Evolutionary conservation across 2,113 vertebrate species (phyloP), one percentile per base, ranked within the genome.

Genomic region (Esox niger): DNA sequence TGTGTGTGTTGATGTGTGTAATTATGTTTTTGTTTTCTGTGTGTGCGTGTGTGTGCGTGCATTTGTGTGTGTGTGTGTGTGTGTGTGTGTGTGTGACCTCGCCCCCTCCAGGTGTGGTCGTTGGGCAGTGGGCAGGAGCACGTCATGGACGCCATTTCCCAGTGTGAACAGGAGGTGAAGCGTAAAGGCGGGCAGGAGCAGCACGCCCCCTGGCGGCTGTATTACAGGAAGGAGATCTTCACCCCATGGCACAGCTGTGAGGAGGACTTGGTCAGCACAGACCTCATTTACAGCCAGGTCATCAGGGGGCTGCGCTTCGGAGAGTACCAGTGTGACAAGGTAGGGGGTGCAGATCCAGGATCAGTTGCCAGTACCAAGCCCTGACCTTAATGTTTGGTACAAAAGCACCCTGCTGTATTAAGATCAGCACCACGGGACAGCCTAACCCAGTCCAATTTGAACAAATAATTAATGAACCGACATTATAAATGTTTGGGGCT

Each of bases 201-300:
- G 66, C 91, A 96, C 0, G 86, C 96, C 0, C 94, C 97, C 4
- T 99, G 97, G 97, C 90, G 95, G 0, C 86, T 99, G 38, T 93
- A 94, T 84, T 96, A 95, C 86, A 93, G 95, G 5, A 99, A 99
- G 82, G 96, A 99, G 77, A 88, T 99, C 82, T 99, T 99, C 82
- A 93, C 92, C 0, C 96, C 97, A 0, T 99, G 97, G 97, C 97
- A 98, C 23, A 87, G 92, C 86, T 93, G 92, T 81, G 80, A 11
- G 4, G 83, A 93, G 68, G 97, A 99, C 76, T 77, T 88, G 0
- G 32, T 93, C 78, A 95, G 96, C 91, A 98, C 96, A 0, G 90
- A 95, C 20, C 95, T 99, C 77, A 95, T 99, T 63, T 99, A 98
- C 85, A 91, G 74, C 72, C 97, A 99, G 82, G 68, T 98, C 76